These are phyloP conservation scores for Atta texana DNA, from an alignment of 1,140 invertebrate species.

Conservation along the genomic window DNA sequence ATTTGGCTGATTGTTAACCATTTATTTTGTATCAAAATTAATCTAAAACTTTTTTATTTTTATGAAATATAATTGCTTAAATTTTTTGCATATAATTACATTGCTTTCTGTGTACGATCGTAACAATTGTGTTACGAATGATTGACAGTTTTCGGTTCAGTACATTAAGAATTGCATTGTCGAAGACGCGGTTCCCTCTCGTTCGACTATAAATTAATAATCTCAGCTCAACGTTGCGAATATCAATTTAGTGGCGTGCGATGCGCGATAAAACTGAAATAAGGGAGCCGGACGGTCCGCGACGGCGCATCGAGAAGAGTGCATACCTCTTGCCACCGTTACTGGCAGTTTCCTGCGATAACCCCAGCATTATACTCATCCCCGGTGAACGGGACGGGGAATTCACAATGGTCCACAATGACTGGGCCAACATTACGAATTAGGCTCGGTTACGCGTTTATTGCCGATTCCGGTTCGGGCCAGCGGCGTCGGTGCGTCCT, in stretches of 20 bases:
- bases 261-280: conserved; percentile 61
- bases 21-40: not conserved
- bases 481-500: conserved; percentile 75
- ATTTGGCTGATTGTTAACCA: not conserved
- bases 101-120: not conserved
- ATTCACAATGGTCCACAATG: conserved; percentile 82
- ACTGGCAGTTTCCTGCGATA: conserved; percentile 84
- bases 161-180: not conserved
- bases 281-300: conserved; percentile 39
- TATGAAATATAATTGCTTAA: not conserved
- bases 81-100: not conserved
- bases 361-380: conserved; percentile 76
- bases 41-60: not conserved
- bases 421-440: conserved; percentile 84
- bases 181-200: not conserved
- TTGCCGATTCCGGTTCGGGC: conserved; percentile 82
- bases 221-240: conserved; percentile 25
- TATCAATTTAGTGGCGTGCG: conserved; percentile 56
- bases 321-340: conserved; percentile 73
- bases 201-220: conserved; percentile 42
- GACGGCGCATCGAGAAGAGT: conserved; percentile 57
- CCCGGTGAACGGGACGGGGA: conserved; percentile 65
- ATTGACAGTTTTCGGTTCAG: not conserved
- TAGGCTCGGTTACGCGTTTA: conserved; percentile 86
- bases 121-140: not conserved